Evolutionary conservation across 2,797 vertebrate species (phyloP), one percentile per base, ranked within the genome.

Genomic region (Lutjanus argentimaculatus): DNA sequence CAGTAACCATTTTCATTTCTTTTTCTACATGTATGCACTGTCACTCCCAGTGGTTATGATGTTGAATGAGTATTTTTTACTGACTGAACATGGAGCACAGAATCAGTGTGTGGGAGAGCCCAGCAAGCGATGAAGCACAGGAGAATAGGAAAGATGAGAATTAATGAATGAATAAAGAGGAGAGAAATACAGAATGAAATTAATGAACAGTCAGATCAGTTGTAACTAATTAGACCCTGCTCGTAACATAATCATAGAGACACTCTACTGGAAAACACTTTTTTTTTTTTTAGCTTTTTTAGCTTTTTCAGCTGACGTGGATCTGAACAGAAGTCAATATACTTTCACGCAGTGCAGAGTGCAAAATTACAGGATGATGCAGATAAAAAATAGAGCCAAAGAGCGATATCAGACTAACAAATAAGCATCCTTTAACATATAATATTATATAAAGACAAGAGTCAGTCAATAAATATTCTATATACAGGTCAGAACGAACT

Each of bases 1-100:
- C 75, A 79, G 67, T 13, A 81, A 72, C 68, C 53, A 53, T 80
- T 87, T 89, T 64, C 22, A 15, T 25, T 71, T 86, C 43, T 72
- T 67, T 83, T 83, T 77, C 67, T 61, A 71, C 58, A 64, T 68
- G 45, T 30, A 67, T 83, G 66, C 56, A 16, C 53, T 52, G 59
- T 53, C 40, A 74, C 53, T 77, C 59, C 67, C 58, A 57, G 45
- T 16, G 30, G 51, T 79, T 56, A 62, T 67, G 21, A 68, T 74
- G 62, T 62, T 82, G 43, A 63, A 56, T 57, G 16, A 66, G 19
- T 43, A 17, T 77, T 84, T 74, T 57, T 45, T 74, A n/a, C 53
- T 59, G 13, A 57, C 17, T 52, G 48, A 61, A 55, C 21, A 56
- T 36, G 8, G 30, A 74, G 42, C 16, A 16, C 30, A 30, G 15